A percentile compares a stretch with the other conserved stretches of the same genome.
These are phyloP conservation scores for Verasper variegatus DNA, from an alignment of 2,113 vertebrate species.

Conservation along the genomic window DNA sequence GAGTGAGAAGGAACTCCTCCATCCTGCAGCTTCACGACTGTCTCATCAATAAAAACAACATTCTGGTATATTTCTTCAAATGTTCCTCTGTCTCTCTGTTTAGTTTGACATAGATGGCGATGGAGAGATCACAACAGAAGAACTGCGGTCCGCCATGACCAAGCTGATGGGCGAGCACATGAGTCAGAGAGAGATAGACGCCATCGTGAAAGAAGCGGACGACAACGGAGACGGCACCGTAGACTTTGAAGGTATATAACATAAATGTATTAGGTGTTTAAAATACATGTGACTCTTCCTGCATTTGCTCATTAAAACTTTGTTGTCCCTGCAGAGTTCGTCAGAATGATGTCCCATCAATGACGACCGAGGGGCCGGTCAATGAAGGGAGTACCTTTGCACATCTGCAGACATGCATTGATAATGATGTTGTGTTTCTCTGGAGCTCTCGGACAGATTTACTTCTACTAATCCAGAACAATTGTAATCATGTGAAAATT, in stretches of 20 bases:
- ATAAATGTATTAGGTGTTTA: neutral
- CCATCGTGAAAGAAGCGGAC: slow-evolving; percentile 87
- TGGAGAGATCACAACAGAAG: slow-evolving; percentile 86
- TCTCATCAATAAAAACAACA: neutral
- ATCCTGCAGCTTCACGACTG: neutral
- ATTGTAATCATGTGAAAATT: neutral
- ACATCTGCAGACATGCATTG: slow-evolving; percentile 2
- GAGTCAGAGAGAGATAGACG: slow-evolving; percentile 80
- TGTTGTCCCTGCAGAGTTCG: slow-evolving; percentile 73
- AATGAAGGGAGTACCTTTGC: slow-evolving; percentile 11
- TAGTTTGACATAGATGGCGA: slow-evolving; percentile 90
- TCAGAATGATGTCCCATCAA: slow-evolving; percentile 80
- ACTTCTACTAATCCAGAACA: slow-evolving; percentile 1
- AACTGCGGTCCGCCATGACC: slow-evolving; percentile 85
- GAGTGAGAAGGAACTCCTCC: slow-evolving; percentile 33
- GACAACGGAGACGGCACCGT: slow-evolving; percentile 89
- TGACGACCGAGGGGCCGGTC: slow-evolving; percentile 38
- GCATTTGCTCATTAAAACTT: neutral
- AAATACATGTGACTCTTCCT: neutral
- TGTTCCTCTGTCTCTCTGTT: neutral
- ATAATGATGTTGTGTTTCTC: slow-evolving; percentile 1
- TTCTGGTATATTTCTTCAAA: neutral
- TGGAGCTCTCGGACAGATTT: neutral
- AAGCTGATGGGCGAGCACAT: slow-evolving; percentile 87
- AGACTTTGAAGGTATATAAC: slow-evolving; percentile 86